phyloP scores from a whole-genome alignment of 2,113 vertebrate species.

The Lamprologus lemairii region DNA sequence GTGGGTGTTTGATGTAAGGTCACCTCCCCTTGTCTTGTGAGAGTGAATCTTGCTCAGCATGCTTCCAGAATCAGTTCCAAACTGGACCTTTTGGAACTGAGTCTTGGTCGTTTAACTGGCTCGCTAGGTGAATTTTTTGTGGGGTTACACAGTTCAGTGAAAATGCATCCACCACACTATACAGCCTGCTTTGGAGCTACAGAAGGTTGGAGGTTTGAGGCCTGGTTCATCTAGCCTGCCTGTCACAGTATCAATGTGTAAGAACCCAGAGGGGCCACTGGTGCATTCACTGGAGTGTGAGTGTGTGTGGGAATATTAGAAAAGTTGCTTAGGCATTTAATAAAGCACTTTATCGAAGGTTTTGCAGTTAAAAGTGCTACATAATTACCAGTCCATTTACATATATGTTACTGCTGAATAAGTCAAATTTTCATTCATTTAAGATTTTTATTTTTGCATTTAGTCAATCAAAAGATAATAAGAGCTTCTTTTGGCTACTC shows the following conservation, averaged over 20 bases:
- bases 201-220: neutral
- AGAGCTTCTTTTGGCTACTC: neutral
- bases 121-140: neutral
- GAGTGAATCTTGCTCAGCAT: neutral
- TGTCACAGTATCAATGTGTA: neutral
- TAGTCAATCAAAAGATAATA: neutral
- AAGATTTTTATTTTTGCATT: neutral
- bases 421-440: neutral
- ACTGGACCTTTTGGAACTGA: neutral
- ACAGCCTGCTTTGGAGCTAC: neutral
- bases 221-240: neutral
- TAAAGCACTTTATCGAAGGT: neutral
- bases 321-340: neutral
- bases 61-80: neutral
- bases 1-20: slow-evolving; percentile 1
- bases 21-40: neutral
- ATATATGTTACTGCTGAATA: neutral
- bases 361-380: neutral
- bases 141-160: neutral
- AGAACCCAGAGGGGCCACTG: neutral
- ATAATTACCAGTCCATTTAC: neutral
- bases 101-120: neutral
- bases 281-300: neutral
- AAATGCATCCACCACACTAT: neutral
- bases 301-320: neutral